Evolutionary conservation across 1,140 invertebrate genomes (phyloP), one percentile per base, ranked within the genome.

Genomic region (Pseudomyrmex dendroicus): DNA sequence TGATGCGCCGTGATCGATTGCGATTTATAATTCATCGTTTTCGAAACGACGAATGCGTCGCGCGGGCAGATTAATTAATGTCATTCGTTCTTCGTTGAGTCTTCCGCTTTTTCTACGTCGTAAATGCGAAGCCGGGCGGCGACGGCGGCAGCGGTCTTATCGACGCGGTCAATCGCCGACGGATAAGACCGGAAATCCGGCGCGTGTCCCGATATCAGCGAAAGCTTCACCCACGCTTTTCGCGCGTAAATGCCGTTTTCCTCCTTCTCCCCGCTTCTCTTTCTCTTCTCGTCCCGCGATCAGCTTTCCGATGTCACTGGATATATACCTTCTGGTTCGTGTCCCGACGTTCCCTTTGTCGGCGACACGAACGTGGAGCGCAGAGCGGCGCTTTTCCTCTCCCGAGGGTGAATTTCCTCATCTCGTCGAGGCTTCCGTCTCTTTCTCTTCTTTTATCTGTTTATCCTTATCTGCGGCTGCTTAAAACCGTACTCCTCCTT

Each of bases 161-260:
- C 86, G 48, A 63, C 0, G 10, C 66, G 67, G 73, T 87, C 87
- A 86, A 86, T 89, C 82, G 80, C 64, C 57, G 63, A 17, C 44
- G 72, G 86, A 89, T 86, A 88, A 73, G 61, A 70, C 63, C 62
- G 22, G 72, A 89, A 85, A 87, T 89, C 88, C 88, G 88, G 87
- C 77, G 73, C 66, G 77, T 89, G 82, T 82, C 73, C 5, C 48
- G 76, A 46, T 89, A 89, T 86, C 87, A 86, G 68, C 62, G 72
- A 59, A 56, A 67, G 44, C 76, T 84, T 68, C 74, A 17, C 73
- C 83, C 80, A 78, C 88, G 72, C 67, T 50, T 84, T 46, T 73
- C 76, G 46, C 61, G 48, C 52, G 35, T 62, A 68, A 48, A 78
- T 54, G 68, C n/a, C 20, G n/a, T 44, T 35, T 17, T 61, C 56